A percentile compares a stretch with the other conserved stretches of the same genome.
These are phyloP conservation scores for Pithecia hirsuta DNA, from an alignment of 2,797 vertebrate genomes.

Conservation along the genomic window DNA sequence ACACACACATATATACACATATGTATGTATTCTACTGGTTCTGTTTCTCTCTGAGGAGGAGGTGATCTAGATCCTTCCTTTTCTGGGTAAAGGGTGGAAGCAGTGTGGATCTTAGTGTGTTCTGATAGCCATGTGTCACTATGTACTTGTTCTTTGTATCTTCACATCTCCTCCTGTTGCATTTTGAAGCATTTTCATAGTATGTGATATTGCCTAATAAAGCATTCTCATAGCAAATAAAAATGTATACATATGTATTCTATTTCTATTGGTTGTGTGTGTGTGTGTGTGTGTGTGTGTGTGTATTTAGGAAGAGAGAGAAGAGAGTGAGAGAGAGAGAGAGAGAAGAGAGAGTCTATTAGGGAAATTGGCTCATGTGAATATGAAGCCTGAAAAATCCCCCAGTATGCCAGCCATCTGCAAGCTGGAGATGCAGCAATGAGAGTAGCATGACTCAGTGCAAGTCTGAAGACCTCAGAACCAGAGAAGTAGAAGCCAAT, in stretches of 20 bases:
- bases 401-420: neutral
- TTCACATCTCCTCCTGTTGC: neutral
- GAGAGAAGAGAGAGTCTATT: neutral
- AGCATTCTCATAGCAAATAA: neutral
- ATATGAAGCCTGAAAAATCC: neutral
- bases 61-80: too few species aligned
- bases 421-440: neutral
- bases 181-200: neutral
- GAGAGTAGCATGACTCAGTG: neutral
- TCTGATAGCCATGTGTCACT: neutral
- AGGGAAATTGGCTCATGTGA: neutral
- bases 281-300: too few species aligned
- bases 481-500: neutral
- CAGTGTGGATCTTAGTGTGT: too few species aligned
- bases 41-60: too few species aligned
- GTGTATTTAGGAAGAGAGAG: too few species aligned
- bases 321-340: too few species aligned
- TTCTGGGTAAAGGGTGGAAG: too few species aligned
- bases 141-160: neutral
- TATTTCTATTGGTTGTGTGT: neutral
- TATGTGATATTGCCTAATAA: neutral
- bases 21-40: too few species aligned
- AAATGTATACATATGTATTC: neutral
- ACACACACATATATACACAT: too few species aligned
- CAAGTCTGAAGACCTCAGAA: neutral